Conservation (phyloP, 2,113 vertebrate species). For the Rafetus swinhoei region DNA sequence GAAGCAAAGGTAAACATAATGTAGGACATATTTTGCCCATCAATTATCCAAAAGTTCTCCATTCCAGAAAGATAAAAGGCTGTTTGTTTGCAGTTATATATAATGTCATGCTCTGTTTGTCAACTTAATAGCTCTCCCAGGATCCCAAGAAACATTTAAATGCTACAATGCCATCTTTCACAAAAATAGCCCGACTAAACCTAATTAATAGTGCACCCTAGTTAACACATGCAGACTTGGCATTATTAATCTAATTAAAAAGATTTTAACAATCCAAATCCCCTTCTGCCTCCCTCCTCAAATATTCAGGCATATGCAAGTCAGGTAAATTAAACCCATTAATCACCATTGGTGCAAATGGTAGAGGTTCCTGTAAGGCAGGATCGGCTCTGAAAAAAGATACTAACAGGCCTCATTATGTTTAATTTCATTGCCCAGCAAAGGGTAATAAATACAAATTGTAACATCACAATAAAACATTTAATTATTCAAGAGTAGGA, state of each 20-base stretch:
- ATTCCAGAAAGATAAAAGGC: conserved; percentile 55
- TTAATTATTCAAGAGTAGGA: conserved; percentile 81
- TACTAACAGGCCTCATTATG: conserved; percentile 77
- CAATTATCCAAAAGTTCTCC: conserved; percentile 41
- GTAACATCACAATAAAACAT: conserved; percentile 81
- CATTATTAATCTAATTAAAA: conserved; percentile 84
- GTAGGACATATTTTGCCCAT: conserved; percentile 24
- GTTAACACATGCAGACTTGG: conserved; percentile 78
- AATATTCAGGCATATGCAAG: conserved; percentile 58
- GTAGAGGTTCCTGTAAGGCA: conserved; percentile 62
- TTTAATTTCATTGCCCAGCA: conserved; percentile 78
- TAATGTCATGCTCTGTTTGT: conserved; percentile 73
- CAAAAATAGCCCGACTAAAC: conserved; percentile 70
- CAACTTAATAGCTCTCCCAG: conserved; percentile 67
- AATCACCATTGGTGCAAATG: conserved; percentile 79
- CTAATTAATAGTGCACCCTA: conserved; percentile 76
- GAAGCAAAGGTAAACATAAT: background rate
- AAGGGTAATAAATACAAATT: conserved; percentile 81
- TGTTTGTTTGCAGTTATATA: conserved; percentile 63
- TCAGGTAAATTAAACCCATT: conserved; percentile 84
- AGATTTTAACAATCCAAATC: conserved; percentile 72
- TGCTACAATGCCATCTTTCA: conserved; percentile 62
- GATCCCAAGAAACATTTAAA: conserved; percentile 58
- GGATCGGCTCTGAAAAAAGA: conserved; percentile 59
- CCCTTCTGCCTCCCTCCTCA: conserved; percentile 34